phyloP scores from a whole-genome alignment of 2,888 invertebrate species.

The Cephus nigrinus region DNA sequence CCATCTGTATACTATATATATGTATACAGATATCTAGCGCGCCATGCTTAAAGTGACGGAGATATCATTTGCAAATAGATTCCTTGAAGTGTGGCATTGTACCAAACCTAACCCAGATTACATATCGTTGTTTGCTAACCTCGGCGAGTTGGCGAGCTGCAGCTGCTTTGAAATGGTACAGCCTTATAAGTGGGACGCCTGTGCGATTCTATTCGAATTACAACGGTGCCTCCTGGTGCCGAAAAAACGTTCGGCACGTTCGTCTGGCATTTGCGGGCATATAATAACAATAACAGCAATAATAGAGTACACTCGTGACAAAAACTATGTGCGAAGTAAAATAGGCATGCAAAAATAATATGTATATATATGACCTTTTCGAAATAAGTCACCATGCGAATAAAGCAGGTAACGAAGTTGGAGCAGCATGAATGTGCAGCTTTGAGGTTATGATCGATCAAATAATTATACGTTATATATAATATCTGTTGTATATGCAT shows the following conservation, averaged over 20 bases:
- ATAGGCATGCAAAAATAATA: no score
- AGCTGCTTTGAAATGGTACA: not conserved
- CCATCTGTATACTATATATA: not conserved
- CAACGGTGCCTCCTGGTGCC: not conserved
- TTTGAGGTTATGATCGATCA: constrained; percentile 1
- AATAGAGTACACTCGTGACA: no score
- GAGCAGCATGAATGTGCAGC: not conserved
- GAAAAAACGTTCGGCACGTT: no score
- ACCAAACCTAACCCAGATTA: not conserved
- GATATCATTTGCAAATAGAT: not conserved
- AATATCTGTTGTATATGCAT: not conserved
- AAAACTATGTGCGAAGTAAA: no score
- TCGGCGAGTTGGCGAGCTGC: not conserved
- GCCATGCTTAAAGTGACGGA: not conserved
- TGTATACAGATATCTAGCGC: not conserved
- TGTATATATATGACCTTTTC: not conserved
- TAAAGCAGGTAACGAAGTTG: not conserved
- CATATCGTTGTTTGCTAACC: not conserved
- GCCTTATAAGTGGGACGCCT: not conserved
- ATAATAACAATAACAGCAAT: no score
- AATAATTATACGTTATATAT: not conserved
- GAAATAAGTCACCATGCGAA: not conserved
- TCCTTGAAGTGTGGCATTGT: not conserved
- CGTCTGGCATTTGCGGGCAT: no score
- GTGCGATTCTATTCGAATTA: not conserved